Conservation (phyloP, 2,888 invertebrate genomes). For the Lagria hirta region DNA sequence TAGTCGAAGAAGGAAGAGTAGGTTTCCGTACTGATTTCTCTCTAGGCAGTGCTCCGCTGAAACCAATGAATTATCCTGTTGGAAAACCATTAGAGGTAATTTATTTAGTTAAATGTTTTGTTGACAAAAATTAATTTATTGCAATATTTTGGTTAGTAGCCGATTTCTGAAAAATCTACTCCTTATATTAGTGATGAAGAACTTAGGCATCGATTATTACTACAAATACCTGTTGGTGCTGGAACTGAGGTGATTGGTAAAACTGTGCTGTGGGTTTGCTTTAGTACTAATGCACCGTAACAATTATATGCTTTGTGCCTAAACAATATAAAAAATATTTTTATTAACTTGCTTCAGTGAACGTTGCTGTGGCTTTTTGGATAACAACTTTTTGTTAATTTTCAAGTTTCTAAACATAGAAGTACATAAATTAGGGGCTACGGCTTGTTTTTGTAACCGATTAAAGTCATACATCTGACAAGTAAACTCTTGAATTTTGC, state of each 20-base stretch:
- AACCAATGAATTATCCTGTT: constrained; percentile 67
- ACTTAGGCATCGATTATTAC: constrained; percentile 30
- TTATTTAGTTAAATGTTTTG: constrained; percentile 8
- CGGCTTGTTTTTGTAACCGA: too few species aligned
- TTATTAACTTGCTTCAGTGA: too few species aligned
- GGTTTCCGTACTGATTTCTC: constrained; percentile 41
- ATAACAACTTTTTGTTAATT: constrained; percentile 9
- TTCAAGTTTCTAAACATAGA: too few species aligned
- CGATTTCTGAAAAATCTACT: constrained; percentile 36
- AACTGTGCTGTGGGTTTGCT: too few species aligned
- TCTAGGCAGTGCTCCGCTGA: constrained; percentile 37
- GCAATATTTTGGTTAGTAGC: constrained; percentile 32
- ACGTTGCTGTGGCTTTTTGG: constrained; percentile 4
- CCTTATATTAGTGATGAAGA: constrained; percentile 31
- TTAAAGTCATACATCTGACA: too few species aligned
- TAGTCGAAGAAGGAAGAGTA: constrained; percentile 65
- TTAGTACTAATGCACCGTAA: neutral
- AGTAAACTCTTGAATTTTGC: too few species aligned
- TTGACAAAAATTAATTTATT: constrained; percentile 18
- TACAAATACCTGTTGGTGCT: constrained; percentile 33
- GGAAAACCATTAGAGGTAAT: constrained; percentile 81
- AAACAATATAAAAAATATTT: too few species aligned
- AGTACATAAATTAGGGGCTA: too few species aligned
- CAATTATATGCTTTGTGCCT: neutral
- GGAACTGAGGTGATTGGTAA: constrained; percentile 39